Evolutionary conservation across 1,140 invertebrate species (phyloP).

Genomic region (Drepana arcuata): DNA sequence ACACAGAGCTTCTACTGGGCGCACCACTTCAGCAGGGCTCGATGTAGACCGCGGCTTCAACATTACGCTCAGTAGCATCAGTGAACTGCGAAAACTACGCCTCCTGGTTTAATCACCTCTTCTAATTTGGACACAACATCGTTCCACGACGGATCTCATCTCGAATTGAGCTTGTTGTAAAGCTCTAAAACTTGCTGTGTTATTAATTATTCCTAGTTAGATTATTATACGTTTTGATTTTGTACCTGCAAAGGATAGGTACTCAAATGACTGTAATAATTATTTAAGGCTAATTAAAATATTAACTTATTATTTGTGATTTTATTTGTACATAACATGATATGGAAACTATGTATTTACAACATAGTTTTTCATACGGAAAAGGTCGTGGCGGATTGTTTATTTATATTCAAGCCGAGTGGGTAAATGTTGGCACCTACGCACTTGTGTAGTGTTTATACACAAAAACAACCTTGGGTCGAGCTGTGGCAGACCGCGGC

Average conservation of each 20-base stretch:
- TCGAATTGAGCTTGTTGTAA: slow-evolving; percentile 58
- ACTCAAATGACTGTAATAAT: slow-evolving; percentile 56
- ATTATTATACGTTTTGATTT: slow-evolving; percentile 50
- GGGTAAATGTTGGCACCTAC: too few relatives aligned
- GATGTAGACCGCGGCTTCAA: slow-evolving; percentile 24
- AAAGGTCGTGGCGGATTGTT: too few relatives aligned
- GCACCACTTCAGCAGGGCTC: slow-evolving; percentile 28
- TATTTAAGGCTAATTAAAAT: slow-evolving; percentile 59
- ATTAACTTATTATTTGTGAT: slow-evolving; percentile 27
- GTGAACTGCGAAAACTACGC: too few relatives aligned
- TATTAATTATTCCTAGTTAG: slow-evolving; percentile 67
- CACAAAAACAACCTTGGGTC: slow-evolving; percentile 62
- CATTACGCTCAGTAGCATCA: too few relatives aligned
- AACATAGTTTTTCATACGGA: too few relatives aligned
- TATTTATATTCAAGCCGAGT: too few relatives aligned
- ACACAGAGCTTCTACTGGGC: slow-evolving; percentile 47
- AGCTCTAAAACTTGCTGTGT: slow-evolving; percentile 60
- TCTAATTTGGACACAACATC: slow-evolving; percentile 51
- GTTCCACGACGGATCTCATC: slow-evolving; percentile 65
- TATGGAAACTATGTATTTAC: too few relatives aligned
- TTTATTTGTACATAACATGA: slow-evolving; percentile 31
- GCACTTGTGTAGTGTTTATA: slow-evolving; percentile 45
- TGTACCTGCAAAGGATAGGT: slow-evolving; percentile 38
- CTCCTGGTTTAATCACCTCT: too few relatives aligned
- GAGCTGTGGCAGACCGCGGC: slow-evolving; percentile 17